Conservation (phyloP, 2,113 vertebrate species). For the Ptyas mucosa region DNA sequence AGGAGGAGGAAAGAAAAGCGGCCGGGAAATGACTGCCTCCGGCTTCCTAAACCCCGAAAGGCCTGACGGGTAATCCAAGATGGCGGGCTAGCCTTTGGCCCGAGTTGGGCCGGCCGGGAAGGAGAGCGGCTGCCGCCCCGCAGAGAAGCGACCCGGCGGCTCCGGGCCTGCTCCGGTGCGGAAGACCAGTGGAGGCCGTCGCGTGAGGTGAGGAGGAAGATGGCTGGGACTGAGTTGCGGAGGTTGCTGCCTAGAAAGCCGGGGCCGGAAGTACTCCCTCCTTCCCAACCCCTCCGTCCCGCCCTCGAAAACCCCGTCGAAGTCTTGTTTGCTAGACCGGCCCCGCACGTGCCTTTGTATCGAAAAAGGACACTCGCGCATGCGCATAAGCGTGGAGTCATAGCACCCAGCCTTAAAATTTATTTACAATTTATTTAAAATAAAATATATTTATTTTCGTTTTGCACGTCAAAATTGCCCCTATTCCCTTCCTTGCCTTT, state of each 20-base stretch:
- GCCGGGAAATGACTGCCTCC: not conserved
- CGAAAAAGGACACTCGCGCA: not conserved
- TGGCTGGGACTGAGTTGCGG: not conserved
- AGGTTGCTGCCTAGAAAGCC: not conserved
- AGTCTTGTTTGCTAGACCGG: not conserved
- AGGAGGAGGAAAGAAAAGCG: not conserved
- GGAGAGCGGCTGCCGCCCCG: too few relatives aligned
- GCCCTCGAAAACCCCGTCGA: not conserved
- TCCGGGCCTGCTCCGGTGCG: not conserved
- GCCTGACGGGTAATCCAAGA: not conserved
- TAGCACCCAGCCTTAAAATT: not conserved
- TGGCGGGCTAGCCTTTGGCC: too few relatives aligned
- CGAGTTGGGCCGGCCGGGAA: not conserved
- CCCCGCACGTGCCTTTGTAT: not conserved
- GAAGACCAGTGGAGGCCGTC: not conserved
- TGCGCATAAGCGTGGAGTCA: not conserved
- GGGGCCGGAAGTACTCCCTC: not conserved
- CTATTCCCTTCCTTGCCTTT: not conserved
- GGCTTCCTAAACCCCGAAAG: not conserved
- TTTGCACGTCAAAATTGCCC: not conserved
- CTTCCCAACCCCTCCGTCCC: not conserved
- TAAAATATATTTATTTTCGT: not conserved
- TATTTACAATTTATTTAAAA: not conserved
- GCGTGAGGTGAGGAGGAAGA: not conserved
- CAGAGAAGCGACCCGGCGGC: too few relatives aligned